Conservation (phyloP, 2,113 vertebrate genomes). For the Cichladusa arquata region DNA sequence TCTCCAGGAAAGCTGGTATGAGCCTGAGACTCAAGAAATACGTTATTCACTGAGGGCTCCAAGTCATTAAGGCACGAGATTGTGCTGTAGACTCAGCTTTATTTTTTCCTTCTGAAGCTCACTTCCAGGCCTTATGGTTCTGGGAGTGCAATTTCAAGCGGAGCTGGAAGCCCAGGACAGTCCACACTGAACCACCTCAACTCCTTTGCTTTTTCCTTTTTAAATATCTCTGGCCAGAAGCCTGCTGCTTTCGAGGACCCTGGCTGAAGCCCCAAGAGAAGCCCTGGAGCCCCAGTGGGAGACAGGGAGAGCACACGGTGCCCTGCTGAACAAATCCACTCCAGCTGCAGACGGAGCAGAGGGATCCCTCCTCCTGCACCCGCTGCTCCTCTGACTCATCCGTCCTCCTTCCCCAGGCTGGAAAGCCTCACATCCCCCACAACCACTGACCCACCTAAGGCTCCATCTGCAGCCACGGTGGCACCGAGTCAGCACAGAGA, state of each 20-base stretch:
- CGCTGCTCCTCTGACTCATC: conserved; percentile 3
- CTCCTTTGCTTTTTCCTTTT: neutral
- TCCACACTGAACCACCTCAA: neutral
- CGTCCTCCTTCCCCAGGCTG: neutral
- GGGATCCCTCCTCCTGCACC: neutral
- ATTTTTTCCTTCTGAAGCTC: neutral
- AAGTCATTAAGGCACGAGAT: neutral
- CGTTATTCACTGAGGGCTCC: neutral
- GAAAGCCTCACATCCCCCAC: neutral
- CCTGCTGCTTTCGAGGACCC: neutral
- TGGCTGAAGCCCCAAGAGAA: neutral
- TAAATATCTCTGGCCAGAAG: neutral
- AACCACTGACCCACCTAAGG: conserved; percentile 18
- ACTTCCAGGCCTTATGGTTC: neutral
- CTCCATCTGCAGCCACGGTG: neutral
- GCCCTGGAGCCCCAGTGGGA: neutral
- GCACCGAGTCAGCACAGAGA: neutral
- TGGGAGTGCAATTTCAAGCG: neutral
- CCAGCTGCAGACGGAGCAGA: neutral
- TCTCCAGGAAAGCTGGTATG: neutral
- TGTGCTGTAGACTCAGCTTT: neutral
- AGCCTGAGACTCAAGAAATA: neutral
- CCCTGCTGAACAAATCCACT: neutral
- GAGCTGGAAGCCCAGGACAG: neutral
- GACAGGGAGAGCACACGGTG: neutral